Evolutionary conservation across 2,888 invertebrate genomes (phyloP), one percentile per base, ranked within the genome.

Genomic region (Artemia sinica): DNA sequence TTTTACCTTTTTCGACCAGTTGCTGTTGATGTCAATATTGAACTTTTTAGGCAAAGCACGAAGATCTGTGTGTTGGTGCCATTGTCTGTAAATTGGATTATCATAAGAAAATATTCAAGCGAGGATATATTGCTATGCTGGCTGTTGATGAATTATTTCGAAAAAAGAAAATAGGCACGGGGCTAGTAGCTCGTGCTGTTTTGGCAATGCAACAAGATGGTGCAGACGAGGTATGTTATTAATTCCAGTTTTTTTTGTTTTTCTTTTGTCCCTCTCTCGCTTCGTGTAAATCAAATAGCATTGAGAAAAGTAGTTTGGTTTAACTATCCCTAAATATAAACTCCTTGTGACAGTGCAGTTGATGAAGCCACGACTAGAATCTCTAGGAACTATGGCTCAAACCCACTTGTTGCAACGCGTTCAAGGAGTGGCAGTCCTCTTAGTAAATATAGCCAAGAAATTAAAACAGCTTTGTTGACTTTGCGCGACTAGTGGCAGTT

Each of bases 41-140:
- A 70, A 71, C 68, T 71, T 77, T 79, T 68, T 77, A 87, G 87
- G 95, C 95, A 71, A 89, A 89, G 83, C 86, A 89, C 78, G 85
- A 85, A 75, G 85, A 85, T 71, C 85, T 86, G 76, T 92, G 91
- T 78, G 91, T 97, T 74, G 98, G 98, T 79, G 96, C 96, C 77
- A 95, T 98, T 77, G 96, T 98, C 74, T 98, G 98, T 84, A 98
- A 98, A 81, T 82, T 97, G 80, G 94, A 95, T 80, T 84, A 91
- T 79, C 91, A 92, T 79, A 84, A 87, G 72, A 89, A 88, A 82
- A 86, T 89, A 76, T 88, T 90, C 74, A 87, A 88, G 77, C 84
- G 96, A 77, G 98, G 97, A 73, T 99, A 98, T 79, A 97, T 99
- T 76, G 98, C 97, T 69, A 98, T 99, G 98, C 81, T 99, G 77